These are phyloP conservation scores for Ferrisia virgata DNA, from an alignment of 2,888 invertebrate genomes.

Conservation along the genomic window DNA sequence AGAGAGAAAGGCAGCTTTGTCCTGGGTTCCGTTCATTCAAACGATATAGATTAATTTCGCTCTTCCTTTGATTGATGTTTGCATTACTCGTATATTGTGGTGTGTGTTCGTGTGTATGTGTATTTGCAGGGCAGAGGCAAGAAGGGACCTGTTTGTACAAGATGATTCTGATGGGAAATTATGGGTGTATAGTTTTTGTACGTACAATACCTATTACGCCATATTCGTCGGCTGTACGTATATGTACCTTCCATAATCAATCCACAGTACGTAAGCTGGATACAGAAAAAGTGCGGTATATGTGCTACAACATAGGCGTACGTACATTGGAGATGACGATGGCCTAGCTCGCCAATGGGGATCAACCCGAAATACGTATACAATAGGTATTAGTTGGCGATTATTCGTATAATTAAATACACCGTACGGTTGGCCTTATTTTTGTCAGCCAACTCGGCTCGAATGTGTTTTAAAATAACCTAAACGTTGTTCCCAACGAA, in stretches of 20 bases:
- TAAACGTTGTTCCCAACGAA: no score
- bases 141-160: slow-evolving; percentile 24
- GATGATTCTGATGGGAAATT: slow-evolving; percentile 16
- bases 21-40: background rate
- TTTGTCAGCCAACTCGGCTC: background rate
- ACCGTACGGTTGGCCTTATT: background rate
- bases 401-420: slow-evolving; percentile 1
- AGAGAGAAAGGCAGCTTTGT: slow-evolving; percentile 10
- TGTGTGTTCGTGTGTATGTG: background rate
- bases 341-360: background rate
- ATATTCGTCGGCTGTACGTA: no score
- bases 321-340: background rate
- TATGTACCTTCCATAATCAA: no score
- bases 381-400: background rate
- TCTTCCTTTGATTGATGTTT: slow-evolving; percentile 26
- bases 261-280: background rate
- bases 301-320: no score
- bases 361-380: background rate
- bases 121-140: no score
- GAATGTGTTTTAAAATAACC: no score
- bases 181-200: slow-evolving; percentile 1
- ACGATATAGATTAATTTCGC: slow-evolving; percentile 26
- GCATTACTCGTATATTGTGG: slow-evolving; percentile 8
- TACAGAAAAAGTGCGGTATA: background rate
- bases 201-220: background rate